phyloP scores from a whole-genome alignment of 2,113 vertebrate genomes.

The Hipposideros armiger region DNA sequence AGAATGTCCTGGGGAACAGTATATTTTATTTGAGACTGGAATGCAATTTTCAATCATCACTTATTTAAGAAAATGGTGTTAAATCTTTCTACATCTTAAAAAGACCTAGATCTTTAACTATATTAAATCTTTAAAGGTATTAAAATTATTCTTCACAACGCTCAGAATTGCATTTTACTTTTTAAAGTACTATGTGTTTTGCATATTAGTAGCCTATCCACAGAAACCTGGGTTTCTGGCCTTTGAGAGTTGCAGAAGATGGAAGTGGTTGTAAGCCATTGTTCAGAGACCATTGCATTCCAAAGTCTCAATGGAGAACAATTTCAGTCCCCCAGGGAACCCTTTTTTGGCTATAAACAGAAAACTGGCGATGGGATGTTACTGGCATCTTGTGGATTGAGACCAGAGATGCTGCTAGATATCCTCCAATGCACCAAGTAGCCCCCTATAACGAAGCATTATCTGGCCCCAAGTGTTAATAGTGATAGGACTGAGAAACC shows the following conservation, averaged over 20 bases:
- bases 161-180: slow-evolving; percentile 26
- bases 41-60: neutral
- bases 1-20: neutral
- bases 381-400: neutral
- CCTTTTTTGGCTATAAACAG: neutral
- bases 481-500: neutral
- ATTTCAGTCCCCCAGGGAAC: neutral
- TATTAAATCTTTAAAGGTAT: neutral
- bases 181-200: neutral
- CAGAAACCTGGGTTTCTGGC: neutral
- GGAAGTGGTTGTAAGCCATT: neutral
- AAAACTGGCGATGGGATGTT: neutral
- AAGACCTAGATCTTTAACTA: neutral
- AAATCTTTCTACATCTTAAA: slow-evolving; percentile 58
- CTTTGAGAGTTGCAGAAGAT: neutral
- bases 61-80: slow-evolving; percentile 44
- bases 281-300: neutral
- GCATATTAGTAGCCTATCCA: neutral
- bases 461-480: neutral
- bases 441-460: neutral
- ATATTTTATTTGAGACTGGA: slow-evolving; percentile 31
- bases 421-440: neutral
- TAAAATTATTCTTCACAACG: neutral
- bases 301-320: neutral
- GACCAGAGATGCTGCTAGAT: neutral